Evolutionary conservation across 1,140 invertebrate genomes (phyloP).

Genomic region (Frieseomelitta varia): DNA sequence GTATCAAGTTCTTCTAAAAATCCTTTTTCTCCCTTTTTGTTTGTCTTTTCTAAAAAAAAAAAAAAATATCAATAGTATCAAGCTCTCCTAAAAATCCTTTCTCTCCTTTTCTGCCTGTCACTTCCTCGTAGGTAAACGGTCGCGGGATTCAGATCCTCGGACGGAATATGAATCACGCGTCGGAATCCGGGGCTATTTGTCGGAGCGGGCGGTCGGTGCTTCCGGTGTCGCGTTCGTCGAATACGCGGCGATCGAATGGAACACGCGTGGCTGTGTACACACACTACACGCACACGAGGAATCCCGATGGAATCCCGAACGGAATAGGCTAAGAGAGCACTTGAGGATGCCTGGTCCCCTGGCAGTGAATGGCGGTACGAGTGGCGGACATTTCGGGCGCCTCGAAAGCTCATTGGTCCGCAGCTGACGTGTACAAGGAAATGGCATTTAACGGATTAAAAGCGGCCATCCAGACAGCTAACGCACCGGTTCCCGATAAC

Average conservation of each 20-base stretch:
- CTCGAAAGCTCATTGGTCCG: conserved; percentile 64
- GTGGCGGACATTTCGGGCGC: conserved; percentile 54
- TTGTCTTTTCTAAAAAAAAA: too few relatives aligned
- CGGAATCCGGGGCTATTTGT: conserved; percentile 12
- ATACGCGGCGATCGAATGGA: conserved; percentile 4
- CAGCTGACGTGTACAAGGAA: conserved; percentile 71
- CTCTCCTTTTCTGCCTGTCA: neutral
- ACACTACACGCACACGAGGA: conserved; percentile 22
- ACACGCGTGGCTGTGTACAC: conserved; percentile 27
- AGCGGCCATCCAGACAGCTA: conserved; percentile 49
- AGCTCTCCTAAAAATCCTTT: too few relatives aligned
- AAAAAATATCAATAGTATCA: too few relatives aligned
- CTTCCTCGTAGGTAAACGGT: neutral
- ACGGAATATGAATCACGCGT: neutral
- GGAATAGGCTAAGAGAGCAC: conserved; percentile 59
- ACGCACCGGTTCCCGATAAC: conserved; percentile 51
- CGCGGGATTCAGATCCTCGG: neutral
- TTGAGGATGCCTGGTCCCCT: conserved; percentile 39
- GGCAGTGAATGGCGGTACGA: conserved; percentile 53
- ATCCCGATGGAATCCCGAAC: conserved; percentile 51
- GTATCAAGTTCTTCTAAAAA: too few relatives aligned
- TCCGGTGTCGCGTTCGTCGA: conserved; percentile 22
- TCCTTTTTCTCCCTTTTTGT: too few relatives aligned
- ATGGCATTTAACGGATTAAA: conserved; percentile 72
- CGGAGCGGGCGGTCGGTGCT: neutral